These are phyloP conservation scores for Galagoides demidoff DNA, from an alignment of 2,797 vertebrate genomes.

Conservation along the genomic window DNA sequence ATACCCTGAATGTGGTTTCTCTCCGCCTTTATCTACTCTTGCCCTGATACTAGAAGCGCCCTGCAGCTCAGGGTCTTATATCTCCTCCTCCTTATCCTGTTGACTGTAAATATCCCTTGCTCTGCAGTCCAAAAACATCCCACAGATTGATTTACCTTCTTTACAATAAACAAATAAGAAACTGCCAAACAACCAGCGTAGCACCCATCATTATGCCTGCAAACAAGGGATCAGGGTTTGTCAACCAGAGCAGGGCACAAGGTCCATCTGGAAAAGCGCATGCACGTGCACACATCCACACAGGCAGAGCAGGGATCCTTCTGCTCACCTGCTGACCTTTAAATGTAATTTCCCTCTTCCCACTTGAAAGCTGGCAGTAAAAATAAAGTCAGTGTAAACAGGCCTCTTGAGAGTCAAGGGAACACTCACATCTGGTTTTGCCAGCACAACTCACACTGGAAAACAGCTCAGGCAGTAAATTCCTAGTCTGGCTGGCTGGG, in stretches of 20 bases:
- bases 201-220: neutral
- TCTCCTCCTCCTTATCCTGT: constrained; percentile 72
- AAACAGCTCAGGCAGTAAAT: constrained; percentile 44
- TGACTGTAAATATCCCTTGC: constrained; percentile 85
- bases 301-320: neutral
- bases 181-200: constrained; percentile 66
- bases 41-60: constrained; percentile 55
- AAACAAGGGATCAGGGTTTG: constrained; percentile 74
- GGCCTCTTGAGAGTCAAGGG: neutral
- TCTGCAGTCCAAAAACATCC: constrained; percentile 71
- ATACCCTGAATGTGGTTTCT: constrained; percentile 25
- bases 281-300: too few relatives aligned
- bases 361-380: constrained; percentile 66
- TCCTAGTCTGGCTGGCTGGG: constrained; percentile 51
- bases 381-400: constrained; percentile 62
- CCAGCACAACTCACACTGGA: constrained; percentile 39
- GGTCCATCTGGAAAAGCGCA: neutral
- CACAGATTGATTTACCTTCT: constrained; percentile 79
- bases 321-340: constrained; percentile 66
- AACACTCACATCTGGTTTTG: constrained; percentile 53
- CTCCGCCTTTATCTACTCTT: constrained; percentile 13
- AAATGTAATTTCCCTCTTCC: constrained; percentile 48
- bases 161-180: constrained; percentile 86
- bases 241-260: constrained; percentile 62
- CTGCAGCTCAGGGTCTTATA: constrained; percentile 68